Evolutionary conservation across 2,888 invertebrate species (phyloP), one percentile per base, ranked within the genome.

Genomic region (Aphodius sticticus): DNA sequence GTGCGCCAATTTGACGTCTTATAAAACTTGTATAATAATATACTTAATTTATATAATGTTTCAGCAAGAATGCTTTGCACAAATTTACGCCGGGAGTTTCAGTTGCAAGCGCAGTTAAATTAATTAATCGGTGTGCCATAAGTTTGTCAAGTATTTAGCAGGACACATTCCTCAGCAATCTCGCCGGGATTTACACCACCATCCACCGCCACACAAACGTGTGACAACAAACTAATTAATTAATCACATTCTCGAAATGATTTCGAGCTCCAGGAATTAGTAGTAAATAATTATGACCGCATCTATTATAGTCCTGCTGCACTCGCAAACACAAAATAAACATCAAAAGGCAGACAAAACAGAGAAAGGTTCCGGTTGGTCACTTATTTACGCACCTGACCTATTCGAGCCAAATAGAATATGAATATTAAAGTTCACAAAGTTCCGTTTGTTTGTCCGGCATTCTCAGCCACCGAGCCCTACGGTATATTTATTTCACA

Each of bases 371-470:
- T n/a, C 26, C 3, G 26, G 26, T 26, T 26, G 26, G 75, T 26
- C 70, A 83, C 85, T 84, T 82, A 12, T 53, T 1, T 53, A 53
- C 53, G 53, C 12, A 53, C 6, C 53, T 5, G 53, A 53, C 9
- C 9, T 53, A 7, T 12, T 7, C 9, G 84, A 83, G 82, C 80
- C 1, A 84, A 84, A 84, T 84, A 82, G 82, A 84, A 83, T 84
- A 84, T 84, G 84, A 84, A 84, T 84, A 84, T 82, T 84, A 84
- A 84, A 84, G 82, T 53, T 53, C 81, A 80, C 80, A 80, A 83
- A 83, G 82, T 84, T 84, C 83, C 84, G 84, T 84, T 84, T 83
- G 82, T 81, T 77, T 81, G 69, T 71, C 26, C 69, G 26, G 76
- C 71, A 78, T 80, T 80, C 70, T 80, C 76, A 35, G 16, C 6